A percentile compares a stretch with the other conserved stretches of the same genome.
phyloP scores from a whole-genome alignment of 2,113 vertebrate genomes.

The Limanda limanda region DNA sequence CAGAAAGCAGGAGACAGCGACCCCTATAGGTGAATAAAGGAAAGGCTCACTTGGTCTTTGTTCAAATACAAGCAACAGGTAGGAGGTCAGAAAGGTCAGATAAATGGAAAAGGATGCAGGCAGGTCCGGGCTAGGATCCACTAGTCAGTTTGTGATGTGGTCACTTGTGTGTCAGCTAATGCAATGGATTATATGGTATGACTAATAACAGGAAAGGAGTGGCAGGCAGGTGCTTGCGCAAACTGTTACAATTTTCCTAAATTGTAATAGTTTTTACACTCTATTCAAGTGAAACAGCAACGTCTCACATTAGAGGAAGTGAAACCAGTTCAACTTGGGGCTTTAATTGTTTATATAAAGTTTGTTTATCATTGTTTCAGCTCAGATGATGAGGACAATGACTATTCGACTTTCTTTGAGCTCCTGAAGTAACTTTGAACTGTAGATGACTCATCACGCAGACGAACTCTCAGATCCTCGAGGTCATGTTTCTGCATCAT shows the following conservation, averaged over 20 bases:
- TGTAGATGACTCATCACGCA: not conserved
- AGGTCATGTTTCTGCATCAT: slow-evolving; percentile 8
- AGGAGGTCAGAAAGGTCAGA: not conserved
- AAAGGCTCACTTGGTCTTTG: not conserved
- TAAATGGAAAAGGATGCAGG: not conserved
- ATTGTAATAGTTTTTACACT: not conserved
- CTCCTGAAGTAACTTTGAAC: not conserved
- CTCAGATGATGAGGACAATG: too few relatives aligned
- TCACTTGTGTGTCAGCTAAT: not conserved
- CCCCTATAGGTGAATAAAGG: too few relatives aligned
- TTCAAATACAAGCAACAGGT: not conserved
- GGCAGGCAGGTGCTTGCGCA: not conserved
- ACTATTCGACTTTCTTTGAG: too few relatives aligned
- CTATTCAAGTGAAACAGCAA: not conserved
- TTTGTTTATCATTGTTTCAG: not conserved
- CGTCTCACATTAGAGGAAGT: not conserved
- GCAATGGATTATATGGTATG: not conserved
- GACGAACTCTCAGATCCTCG: not conserved
- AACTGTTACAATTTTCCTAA: not conserved
- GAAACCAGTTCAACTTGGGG: not conserved
- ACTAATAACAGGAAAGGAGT: slow-evolving; percentile 4
- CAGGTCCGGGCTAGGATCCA: not conserved
- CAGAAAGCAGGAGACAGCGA: too few relatives aligned
- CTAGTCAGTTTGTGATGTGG: not conserved
- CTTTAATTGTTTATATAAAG: not conserved